These are phyloP conservation scores for Poeciliopsis prolifica DNA, from an alignment of 2,113 vertebrate species.

Conservation along the genomic window DNA sequence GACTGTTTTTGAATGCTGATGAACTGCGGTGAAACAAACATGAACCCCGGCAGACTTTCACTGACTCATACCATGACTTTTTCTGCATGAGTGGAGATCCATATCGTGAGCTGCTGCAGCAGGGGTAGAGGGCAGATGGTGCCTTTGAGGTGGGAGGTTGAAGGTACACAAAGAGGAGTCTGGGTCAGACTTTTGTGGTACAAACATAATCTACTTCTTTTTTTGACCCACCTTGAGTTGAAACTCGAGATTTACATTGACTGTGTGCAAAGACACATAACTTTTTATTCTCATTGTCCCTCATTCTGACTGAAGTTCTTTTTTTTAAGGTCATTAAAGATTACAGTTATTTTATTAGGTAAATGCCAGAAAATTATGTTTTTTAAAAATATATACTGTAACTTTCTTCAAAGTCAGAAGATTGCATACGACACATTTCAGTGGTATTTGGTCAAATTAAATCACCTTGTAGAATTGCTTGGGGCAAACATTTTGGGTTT, in stretches of 20 bases:
- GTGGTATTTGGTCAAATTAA: background rate
- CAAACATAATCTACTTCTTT: background rate
- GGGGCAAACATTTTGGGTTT: background rate
- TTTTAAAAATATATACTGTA: background rate
- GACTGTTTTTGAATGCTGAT: slow-evolving; percentile 2
- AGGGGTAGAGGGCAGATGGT: slow-evolving; percentile 72
- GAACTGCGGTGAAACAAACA: slow-evolving; percentile 51
- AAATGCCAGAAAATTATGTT: too few relatives aligned
- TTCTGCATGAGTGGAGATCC: slow-evolving; percentile 65
- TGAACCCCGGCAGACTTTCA: slow-evolving; percentile 57
- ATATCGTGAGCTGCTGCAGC: slow-evolving; percentile 43
- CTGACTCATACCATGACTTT: slow-evolving; percentile 63
- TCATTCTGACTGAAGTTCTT: background rate
- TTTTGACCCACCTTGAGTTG: background rate
- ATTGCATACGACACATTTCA: background rate
- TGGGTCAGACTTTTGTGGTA: slow-evolving; percentile 21
- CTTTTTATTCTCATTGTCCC: background rate
- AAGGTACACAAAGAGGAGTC: slow-evolving; percentile 34
- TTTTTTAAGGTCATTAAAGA: background rate
- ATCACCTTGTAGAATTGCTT: background rate
- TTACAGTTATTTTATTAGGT: background rate
- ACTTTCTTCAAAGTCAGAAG: background rate
- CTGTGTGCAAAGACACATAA: background rate
- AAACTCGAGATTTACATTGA: background rate
- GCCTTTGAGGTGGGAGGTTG: slow-evolving; percentile 64